A percentile compares a stretch with the other conserved stretches of the same genome.
Evolutionary conservation across 1,140 invertebrate species (phyloP).

Genomic region (Apis dorsata): DNA sequence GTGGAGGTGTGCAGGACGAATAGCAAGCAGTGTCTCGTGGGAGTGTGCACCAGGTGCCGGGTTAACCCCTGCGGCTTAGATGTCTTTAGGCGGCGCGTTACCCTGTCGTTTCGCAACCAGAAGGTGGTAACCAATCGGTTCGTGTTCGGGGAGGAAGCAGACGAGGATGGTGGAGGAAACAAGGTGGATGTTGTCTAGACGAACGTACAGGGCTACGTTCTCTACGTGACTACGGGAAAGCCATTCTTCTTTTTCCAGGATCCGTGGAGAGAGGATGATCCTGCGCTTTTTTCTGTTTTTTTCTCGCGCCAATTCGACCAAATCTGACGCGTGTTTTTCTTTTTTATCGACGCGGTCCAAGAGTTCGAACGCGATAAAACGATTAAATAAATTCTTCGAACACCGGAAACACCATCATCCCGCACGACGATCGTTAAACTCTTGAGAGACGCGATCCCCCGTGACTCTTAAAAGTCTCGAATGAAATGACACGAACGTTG

Average conservation of each 20-base stretch:
- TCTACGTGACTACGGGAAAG: conserved; percentile 69
- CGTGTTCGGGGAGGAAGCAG: conserved; percentile 54
- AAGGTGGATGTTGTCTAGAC: conserved; percentile 63
- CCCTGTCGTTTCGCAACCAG: conserved; percentile 64
- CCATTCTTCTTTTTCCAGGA: conserved; percentile 59
- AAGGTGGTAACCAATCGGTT: conserved; percentile 69
- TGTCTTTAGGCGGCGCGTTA: conserved; percentile 71
- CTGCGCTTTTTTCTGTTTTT: conserved; percentile 2
- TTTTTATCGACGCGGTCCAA: no score
- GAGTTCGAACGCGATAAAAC: background rate
- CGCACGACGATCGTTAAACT: no score
- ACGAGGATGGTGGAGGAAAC: conserved; percentile 39
- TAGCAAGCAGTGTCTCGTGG: conserved; percentile 76
- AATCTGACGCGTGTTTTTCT: background rate
- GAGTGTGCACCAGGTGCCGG: conserved; percentile 77
- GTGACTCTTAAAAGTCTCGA: no score
- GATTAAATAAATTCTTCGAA: background rate
- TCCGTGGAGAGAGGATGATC: conserved; percentile 62
- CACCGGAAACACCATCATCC: background rate
- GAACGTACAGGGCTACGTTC: conserved; percentile 57
- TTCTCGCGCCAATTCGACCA: background rate
- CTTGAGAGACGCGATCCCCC: no score
- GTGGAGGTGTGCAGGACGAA: conserved; percentile 71
- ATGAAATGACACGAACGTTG: no score
- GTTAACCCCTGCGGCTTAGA: conserved; percentile 77